Evolutionary conservation across 35 echinoderm and acorn worm species (phyloP), one percentile per base, ranked within the genome.

Genomic region (Anneissia japonica): DNA sequence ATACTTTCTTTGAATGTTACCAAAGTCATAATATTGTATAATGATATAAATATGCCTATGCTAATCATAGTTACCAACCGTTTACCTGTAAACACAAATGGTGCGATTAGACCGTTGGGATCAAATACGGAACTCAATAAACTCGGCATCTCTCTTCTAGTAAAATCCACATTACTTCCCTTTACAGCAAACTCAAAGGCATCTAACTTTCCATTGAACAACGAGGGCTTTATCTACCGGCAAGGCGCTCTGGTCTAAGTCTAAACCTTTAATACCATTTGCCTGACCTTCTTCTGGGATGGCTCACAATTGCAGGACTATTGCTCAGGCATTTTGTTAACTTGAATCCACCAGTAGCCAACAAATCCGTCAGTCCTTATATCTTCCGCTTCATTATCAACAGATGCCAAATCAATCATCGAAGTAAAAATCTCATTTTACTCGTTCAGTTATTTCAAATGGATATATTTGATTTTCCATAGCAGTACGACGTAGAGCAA

Each of bases 71-170:
- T n/a, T n/a, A 93, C 30, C 30, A 93, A 23, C 9, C 45, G 17
- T 39, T 85, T 93, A 0, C 82, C 84, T 38, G 31, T 84, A 4
- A 97, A 31, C 12, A 88, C 76, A 30, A 79, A 85, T 35, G 93
- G 89, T 34, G 28, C 40, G 0, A 46, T 81, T 39, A 79, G 88
- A 0, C 93, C 93, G 26, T 36, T 41, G 6, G 85, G 86, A 75
- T 91, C 89, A 75, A 91, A 91, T 1, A 91, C 81, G 4, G 84
- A 83, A 30, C 83, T 78, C 4, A 90, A 84, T 46, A 87, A 79
- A 34, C 77, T 87, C 0, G 90, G 34, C 17, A 90, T 7, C 34
- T 79, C 92, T 34, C 92, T 55, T 74, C 83, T 91, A 7, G 84
- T 90, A 75, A 43, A 19, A 19, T 88, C 88, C 30, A 87, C 87